Evolutionary conservation across 2,113 vertebrate species (phyloP), one percentile per base, ranked within the genome.

Genomic region (Tursiops truncatus): DNA sequence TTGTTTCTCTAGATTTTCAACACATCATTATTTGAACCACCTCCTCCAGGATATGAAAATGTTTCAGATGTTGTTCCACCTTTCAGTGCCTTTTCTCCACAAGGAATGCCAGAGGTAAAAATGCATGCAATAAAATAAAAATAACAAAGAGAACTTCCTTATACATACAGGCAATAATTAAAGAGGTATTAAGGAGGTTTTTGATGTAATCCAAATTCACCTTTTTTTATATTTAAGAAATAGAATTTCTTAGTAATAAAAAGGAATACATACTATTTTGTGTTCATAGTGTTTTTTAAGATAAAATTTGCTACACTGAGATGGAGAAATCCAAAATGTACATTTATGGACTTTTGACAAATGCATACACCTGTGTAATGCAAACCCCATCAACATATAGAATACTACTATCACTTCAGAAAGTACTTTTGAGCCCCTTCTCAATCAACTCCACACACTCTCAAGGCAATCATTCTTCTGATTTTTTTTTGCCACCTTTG

Each of bases 51-150:
- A 38, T 99, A 99, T 97, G 99, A 99, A 97, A 63, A 99, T 56
- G 44, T 99, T 67, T 82, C 97, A 44, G 93, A 98, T 92, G 98
- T 99, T 38, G 99, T 99, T 1, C 99, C 99, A 68, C 99, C 99
- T 12, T 99, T 99, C 96, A 99, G 96, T 92, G 99, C 99, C 0
- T 99, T 99, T 98, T 99, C 99, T 95, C 98, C 99, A 9, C 98
- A 99, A 97, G 99, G 99, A 87, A 97, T 98, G 67, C 99, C 99
- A 0, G 99, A 99, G 99, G 99, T 99, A 98, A 98, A 26, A 21
- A n/a, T 26, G 65, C 25, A 5, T 1, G 6, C 10, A 36, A 15
- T 25, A 53, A 56, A 89, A 62, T 26, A 83, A 44, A 84, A 83
- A 31, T 7, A 33, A 79, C 5, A 38, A 31, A 17, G 8, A 80